A percentile compares a stretch with the other conserved stretches of the same genome.
phyloP scores from a whole-genome alignment of 2,113 vertebrate genomes.

The Thermophis baileyi region DNA sequence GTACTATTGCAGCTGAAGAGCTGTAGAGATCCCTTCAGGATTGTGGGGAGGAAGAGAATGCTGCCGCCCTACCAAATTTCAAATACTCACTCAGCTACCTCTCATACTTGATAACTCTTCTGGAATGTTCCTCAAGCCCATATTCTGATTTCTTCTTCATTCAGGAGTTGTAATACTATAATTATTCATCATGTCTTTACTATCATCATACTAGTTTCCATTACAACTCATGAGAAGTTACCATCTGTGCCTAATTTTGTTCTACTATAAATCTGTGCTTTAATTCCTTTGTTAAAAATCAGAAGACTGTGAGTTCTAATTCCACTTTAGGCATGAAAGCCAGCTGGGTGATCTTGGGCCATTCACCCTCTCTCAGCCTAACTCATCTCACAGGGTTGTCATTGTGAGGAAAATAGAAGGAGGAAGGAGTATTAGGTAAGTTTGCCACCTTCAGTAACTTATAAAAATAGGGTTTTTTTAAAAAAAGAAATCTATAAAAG shows the following conservation, averaged over 20 bases:
- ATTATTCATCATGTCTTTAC: not conserved
- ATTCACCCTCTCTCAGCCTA: too few relatives aligned
- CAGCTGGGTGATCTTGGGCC: not conserved
- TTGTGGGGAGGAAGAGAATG: not conserved
- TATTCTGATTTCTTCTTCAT: not conserved
- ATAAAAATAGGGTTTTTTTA: not conserved
- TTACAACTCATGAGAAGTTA: not conserved
- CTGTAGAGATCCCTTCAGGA: not conserved
- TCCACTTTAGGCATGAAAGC: not conserved
- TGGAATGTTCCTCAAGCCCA: not conserved
- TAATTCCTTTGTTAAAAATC: not conserved
- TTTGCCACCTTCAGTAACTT: not conserved
- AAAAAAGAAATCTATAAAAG: too few relatives aligned
- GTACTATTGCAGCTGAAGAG: not conserved
- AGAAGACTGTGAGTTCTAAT: not conserved
- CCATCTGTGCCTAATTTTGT: not conserved
- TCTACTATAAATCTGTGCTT: not conserved
- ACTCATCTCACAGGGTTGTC: not conserved
- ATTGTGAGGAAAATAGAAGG: not conserved
- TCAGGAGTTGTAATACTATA: not conserved
- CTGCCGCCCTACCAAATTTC: not conserved
- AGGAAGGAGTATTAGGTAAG: not conserved
- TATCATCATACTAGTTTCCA: not conserved
- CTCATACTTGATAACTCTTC: not conserved
- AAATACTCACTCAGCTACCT: not conserved